A percentile compares a stretch with the other conserved stretches of the same genome.
These are phyloP conservation scores for Drosophila teissieri DNA, from an alignment of 1,140 invertebrate genomes.

Conservation along the genomic window DNA sequence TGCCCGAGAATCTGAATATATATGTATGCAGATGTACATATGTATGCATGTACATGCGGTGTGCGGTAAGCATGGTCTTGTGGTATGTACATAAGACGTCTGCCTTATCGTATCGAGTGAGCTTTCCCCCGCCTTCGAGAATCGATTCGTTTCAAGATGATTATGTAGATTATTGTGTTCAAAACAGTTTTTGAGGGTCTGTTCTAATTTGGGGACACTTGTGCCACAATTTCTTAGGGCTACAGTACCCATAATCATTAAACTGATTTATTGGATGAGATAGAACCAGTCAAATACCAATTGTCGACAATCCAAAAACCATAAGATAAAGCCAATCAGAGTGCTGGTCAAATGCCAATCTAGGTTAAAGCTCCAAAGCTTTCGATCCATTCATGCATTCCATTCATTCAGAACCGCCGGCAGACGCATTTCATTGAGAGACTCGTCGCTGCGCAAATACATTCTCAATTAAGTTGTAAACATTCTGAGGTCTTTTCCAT, in stretches of 20 bases:
- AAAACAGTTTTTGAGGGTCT: not conserved
- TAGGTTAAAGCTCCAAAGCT: slow-evolving; percentile 33
- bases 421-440: slow-evolving; percentile 36
- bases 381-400: slow-evolving; percentile 52
- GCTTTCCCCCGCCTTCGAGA: not conserved
- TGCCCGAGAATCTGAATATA: slow-evolving; percentile 25
- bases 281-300: not conserved
- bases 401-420: slow-evolving; percentile 51
- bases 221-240: too few relatives aligned
- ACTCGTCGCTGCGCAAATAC: slow-evolving; percentile 68
- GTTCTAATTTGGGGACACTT: too few relatives aligned
- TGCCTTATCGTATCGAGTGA: slow-evolving; percentile 1
- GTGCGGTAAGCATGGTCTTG: slow-evolving; percentile 1
- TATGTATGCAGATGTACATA: slow-evolving; percentile 10
- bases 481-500: slow-evolving; percentile 66
- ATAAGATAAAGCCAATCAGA: not conserved
- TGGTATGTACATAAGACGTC: not conserved
- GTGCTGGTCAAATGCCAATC: slow-evolving; percentile 11
- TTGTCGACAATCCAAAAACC: not conserved
- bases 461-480: slow-evolving; percentile 78
- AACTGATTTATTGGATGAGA: not conserved
- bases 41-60: slow-evolving; percentile 10
- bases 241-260: too few relatives aligned
- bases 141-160: not conserved
- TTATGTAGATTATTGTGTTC: not conserved